Conservation (phyloP, 2,113 vertebrate genomes). For the Toxostoma redivivum region DNA sequence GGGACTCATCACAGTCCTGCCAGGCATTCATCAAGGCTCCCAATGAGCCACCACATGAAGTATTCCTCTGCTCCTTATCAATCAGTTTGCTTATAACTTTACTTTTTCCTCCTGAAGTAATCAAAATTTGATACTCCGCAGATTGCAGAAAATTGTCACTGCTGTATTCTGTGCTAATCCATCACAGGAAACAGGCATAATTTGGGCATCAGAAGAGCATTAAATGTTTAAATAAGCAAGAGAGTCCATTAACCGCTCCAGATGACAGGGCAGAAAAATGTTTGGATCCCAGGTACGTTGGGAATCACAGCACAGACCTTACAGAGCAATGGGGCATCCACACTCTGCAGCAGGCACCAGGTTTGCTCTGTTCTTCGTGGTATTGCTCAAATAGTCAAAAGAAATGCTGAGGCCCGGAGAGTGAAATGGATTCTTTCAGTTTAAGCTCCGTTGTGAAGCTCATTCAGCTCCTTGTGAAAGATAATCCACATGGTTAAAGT, state of each 20-base stretch:
- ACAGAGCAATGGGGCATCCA: neutral
- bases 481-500: neutral
- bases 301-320: neutral
- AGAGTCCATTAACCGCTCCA: neutral
- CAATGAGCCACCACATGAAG: neutral
- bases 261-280: constrained; percentile 21
- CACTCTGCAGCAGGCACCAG: neutral
- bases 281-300: neutral
- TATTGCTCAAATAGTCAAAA: neutral
- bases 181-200: constrained; percentile 17
- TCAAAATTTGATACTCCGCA: constrained; percentile 48
- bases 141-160: constrained; percentile 39
- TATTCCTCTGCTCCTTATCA: constrained; percentile 47
- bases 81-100: constrained; percentile 55
- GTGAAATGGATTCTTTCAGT: neutral
- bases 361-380: neutral
- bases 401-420: neutral
- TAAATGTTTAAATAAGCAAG: constrained; percentile 52
- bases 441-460: neutral
- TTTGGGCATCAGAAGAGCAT: constrained; percentile 47
- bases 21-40: constrained; percentile 45
- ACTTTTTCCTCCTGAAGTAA: constrained; percentile 35
- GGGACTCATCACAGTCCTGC: constrained; percentile 37
- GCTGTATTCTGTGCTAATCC: constrained; percentile 20
- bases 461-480: neutral